Conservation (phyloP, 2,888 invertebrate species). For the Patella pellucida region DNA sequence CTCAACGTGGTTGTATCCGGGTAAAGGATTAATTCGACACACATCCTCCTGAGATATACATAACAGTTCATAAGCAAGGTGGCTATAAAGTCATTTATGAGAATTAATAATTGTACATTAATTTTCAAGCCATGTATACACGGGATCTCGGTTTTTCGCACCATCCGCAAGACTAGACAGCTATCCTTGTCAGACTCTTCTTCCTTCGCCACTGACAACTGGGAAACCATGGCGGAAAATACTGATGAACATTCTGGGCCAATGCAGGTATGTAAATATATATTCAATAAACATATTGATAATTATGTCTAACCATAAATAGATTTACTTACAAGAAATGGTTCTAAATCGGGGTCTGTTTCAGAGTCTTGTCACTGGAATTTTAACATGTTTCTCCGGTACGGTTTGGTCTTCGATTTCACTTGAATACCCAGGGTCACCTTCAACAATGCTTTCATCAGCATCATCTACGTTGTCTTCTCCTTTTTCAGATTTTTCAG, state of each 20-base stretch:
- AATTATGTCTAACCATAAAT: background rate
- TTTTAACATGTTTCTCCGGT: background rate
- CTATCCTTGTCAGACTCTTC: no score
- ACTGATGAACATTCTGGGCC: no score
- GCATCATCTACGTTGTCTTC: background rate
- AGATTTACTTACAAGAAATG: background rate
- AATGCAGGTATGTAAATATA: no score
- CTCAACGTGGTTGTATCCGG: background rate
- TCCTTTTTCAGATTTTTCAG: background rate
- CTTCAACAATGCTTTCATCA: no score
- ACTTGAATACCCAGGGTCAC: background rate
- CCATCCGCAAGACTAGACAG: background rate
- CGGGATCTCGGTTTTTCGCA: no score
- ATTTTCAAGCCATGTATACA: no score
- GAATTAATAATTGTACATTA: no score
- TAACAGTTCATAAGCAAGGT: background rate
- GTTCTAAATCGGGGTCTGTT: background rate
- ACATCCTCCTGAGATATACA: background rate
- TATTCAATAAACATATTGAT: no score
- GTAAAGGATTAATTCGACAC: background rate
- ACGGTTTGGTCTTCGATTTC: background rate
- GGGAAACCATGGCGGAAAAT: no score
- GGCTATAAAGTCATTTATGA: no score
- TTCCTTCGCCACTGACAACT: no score
- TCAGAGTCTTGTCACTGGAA: background rate